Percentiles rank a stretch among this genome's conserved stretches.
Conservation (phyloP, 2,113 vertebrate species). For the Chascanopsetta lugubris region DNA sequence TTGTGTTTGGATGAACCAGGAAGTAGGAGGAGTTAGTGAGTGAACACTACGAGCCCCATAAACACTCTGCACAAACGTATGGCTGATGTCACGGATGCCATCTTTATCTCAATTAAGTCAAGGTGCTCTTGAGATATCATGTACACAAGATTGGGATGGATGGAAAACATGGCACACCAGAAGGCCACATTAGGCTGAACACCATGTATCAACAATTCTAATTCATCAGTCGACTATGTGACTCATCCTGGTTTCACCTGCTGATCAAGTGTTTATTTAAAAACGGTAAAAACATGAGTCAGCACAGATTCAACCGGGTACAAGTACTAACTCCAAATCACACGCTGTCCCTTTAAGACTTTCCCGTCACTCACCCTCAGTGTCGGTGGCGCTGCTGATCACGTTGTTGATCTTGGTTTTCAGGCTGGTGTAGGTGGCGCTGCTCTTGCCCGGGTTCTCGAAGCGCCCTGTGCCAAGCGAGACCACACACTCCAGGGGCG, state of each 20-base stretch:
- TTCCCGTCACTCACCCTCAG: slow-evolving; percentile 83
- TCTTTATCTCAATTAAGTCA: not conserved
- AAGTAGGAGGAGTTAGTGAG: no score
- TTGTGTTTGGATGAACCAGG: no score
- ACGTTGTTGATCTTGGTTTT: slow-evolving; percentile 92
- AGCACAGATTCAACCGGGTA: no score
- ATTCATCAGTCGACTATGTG: not conserved
- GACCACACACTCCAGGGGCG: slow-evolving; percentile 90
- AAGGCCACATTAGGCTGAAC: not conserved
- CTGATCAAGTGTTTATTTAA: no score
- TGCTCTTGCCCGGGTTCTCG: slow-evolving; percentile 80
- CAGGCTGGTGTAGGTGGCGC: slow-evolving; percentile 88
- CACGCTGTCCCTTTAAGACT: not conserved
- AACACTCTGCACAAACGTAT: no score
- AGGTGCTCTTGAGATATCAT: not conserved
- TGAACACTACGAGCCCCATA: no score
- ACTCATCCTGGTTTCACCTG: not conserved
- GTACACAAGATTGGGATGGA: not conserved
- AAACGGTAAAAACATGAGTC: no score
- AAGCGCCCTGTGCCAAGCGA: slow-evolving; percentile 92
- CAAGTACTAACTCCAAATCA: no score
- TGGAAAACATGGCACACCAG: not conserved
- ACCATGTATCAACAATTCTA: not conserved
- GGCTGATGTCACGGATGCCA: no score
- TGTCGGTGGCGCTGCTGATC: slow-evolving; percentile 97